Percentiles rank a stretch among this genome's conserved stretches.
phyloP scores from a whole-genome alignment of 2,888 invertebrate species.

The Esperia sulphurella region DNA sequence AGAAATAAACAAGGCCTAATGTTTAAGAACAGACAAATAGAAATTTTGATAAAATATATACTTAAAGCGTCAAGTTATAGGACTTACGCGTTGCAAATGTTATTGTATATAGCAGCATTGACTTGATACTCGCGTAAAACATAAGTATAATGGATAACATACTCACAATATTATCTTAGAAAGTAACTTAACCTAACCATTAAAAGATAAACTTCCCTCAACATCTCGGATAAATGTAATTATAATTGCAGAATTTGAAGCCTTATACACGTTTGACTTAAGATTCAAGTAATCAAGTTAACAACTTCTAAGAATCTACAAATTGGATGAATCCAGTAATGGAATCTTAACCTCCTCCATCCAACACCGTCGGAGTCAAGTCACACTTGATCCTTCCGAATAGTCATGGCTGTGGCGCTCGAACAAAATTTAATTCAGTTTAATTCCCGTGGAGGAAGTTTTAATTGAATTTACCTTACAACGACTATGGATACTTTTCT shows the following conservation, averaged over 20 bases:
- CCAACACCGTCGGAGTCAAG: not conserved
- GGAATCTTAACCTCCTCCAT: not conserved
- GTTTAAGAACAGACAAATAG: no score
- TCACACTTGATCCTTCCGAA: conserved; percentile 13
- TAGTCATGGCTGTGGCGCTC: conserved; percentile 17
- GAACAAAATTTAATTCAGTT: conserved; percentile 29
- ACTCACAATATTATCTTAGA: no score
- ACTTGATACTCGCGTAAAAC: no score
- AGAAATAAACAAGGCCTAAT: no score
- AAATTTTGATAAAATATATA: no score
- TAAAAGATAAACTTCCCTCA: not conserved
- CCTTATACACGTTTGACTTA: not conserved
- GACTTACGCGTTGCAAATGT: no score
- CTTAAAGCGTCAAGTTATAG: no score
- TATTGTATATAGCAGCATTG: no score
- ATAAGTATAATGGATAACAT: no score
- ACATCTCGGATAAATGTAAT: not conserved
- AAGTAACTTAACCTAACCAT: no score
- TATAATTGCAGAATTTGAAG: not conserved
- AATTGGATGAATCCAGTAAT: not conserved
- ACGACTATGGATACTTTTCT: conserved; percentile 43
- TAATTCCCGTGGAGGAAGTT: conserved; percentile 31
- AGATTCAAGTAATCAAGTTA: not conserved
- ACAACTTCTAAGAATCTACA: not conserved
- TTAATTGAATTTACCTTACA: conserved; percentile 51